These are phyloP conservation scores for Austrolebias charrua DNA, from an alignment of 2,797 vertebrate genomes.

Conservation along the genomic window DNA sequence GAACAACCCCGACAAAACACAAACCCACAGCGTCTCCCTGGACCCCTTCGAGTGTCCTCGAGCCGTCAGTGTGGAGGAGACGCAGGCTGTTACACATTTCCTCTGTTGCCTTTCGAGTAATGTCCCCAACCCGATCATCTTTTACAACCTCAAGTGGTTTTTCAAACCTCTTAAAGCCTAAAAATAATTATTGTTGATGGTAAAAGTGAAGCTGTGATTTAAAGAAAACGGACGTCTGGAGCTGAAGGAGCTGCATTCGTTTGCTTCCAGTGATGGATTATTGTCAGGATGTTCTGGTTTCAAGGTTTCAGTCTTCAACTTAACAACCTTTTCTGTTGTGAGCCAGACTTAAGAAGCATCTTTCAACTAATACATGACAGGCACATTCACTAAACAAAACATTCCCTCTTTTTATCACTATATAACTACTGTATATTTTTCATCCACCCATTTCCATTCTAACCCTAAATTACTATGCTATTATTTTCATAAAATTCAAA, in stretches of 20 bases:
- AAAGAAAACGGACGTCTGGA: not conserved
- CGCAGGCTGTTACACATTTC: constrained; percentile 23
- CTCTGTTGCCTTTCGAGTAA: constrained; percentile 32
- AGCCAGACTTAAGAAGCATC: not conserved
- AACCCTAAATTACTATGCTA: too few relatives aligned
- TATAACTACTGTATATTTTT: not conserved
- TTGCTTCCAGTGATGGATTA: not conserved
- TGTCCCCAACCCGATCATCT: constrained; percentile 11
- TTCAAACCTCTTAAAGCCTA: not conserved
- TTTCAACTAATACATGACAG: not conserved
- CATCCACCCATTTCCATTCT: too few relatives aligned
- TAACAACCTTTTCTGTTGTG: not conserved
- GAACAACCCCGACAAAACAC: constrained; percentile 31
- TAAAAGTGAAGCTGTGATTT: not conserved
- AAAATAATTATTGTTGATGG: not conserved
- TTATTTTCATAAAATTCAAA: too few relatives aligned
- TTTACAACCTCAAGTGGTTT: constrained; percentile 17
- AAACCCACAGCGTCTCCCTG: constrained; percentile 36
- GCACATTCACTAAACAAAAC: not conserved
- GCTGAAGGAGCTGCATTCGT: not conserved
- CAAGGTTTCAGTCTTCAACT: not conserved
- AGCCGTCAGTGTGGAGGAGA: constrained; percentile 27
- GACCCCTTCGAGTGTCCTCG: constrained; percentile 28
- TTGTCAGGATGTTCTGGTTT: not conserved
- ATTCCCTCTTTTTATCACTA: not conserved